Conservation (phyloP, 2,888 invertebrate species). For the Drosophila hamatofila region DNA sequence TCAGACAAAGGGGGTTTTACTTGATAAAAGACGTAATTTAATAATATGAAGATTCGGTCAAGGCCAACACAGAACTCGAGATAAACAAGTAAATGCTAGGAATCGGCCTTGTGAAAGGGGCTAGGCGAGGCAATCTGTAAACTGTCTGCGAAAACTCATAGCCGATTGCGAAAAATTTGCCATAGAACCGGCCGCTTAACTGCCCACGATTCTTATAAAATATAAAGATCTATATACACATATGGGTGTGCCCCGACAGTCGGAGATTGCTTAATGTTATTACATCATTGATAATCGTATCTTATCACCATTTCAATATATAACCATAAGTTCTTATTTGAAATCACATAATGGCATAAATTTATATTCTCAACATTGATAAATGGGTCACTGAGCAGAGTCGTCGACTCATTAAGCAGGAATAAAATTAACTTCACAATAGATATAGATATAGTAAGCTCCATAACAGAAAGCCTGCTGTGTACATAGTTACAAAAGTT, state of each 20-base stretch:
- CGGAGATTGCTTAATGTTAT: conserved; percentile 34
- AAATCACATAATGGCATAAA: conserved; percentile 16
- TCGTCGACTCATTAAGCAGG: background rate
- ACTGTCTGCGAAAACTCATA: conserved; percentile 44
- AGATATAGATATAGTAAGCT: conserved; percentile 1
- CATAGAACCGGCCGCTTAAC: conserved; percentile 15
- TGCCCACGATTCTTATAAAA: conserved; percentile 23
- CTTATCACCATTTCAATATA: conserved; percentile 26
- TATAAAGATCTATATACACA: conserved; percentile 3
- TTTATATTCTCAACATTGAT: conserved; percentile 9
- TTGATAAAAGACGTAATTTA: conserved; percentile 21
- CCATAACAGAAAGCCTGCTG: background rate
- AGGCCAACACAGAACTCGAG: conserved; percentile 36
- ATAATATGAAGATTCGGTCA: conserved; percentile 47
- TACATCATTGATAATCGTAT: conserved; percentile 25
- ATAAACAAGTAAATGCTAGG: conserved; percentile 13
- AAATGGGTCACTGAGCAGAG: conserved; percentile 13
- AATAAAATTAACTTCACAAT: background rate
- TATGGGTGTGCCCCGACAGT: conserved; percentile 42
- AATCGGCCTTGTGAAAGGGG: background rate
- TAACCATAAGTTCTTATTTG: conserved; percentile 6
- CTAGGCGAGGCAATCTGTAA: conserved; percentile 33
- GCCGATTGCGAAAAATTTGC: conserved; percentile 40
- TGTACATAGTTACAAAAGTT: conserved; percentile 4
- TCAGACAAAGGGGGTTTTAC: conserved; percentile 4